phyloP scores from a whole-genome alignment of 2,113 vertebrate genomes.

The Pelecanus crispus region DNA sequence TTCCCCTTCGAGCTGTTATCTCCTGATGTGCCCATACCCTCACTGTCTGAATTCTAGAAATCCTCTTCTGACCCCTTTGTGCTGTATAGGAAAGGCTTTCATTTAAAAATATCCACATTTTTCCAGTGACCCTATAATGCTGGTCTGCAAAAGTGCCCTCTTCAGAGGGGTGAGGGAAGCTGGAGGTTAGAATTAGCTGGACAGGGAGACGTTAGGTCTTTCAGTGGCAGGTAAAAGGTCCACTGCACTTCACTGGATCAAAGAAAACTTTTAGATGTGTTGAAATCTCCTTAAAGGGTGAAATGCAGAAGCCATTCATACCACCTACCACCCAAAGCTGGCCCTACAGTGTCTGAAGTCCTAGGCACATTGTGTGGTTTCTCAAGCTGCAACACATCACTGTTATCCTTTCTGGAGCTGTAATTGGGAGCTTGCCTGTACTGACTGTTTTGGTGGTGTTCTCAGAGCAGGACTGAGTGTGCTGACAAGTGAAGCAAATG shows the following conservation, averaged over 20 bases:
- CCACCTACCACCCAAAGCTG: background rate
- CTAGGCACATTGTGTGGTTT: background rate
- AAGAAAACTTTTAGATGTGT: background rate
- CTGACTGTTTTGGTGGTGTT: background rate
- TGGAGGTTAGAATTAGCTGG: background rate
- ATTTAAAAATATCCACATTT: background rate
- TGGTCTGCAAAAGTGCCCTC: background rate
- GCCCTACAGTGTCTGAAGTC: background rate
- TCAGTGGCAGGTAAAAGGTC: background rate
- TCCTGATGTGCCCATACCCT: background rate
- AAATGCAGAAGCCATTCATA: background rate
- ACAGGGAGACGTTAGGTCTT: background rate
- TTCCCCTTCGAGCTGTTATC: background rate
- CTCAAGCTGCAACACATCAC: background rate
- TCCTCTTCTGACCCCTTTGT: background rate
- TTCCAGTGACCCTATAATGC: background rate
- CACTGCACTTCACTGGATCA: background rate
- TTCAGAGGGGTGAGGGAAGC: background rate
- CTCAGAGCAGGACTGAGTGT: conserved; percentile 3
- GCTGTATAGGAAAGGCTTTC: background rate
- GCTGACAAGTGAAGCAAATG: conserved; percentile 17
- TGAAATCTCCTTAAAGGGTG: background rate
- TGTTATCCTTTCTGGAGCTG: background rate
- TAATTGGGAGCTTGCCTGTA: background rate
- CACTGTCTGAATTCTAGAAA: background rate